Evolutionary conservation across 1,140 invertebrate genomes (phyloP).

Genomic region (Aporrectodea caliginosa): DNA sequence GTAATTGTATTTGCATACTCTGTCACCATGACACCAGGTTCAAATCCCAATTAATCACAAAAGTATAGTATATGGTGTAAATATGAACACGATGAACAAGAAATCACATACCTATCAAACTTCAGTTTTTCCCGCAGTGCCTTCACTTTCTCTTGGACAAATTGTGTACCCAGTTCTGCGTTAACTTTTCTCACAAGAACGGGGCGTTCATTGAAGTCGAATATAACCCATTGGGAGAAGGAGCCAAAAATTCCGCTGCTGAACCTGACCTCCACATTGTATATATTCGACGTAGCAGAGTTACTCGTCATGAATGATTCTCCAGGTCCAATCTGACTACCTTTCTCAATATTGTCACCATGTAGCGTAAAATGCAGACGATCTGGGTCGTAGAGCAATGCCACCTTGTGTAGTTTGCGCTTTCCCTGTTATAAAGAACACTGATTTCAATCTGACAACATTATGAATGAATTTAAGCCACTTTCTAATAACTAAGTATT

Average conservation of each 20-base stretch:
- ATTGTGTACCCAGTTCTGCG: slow-evolving; percentile 68
- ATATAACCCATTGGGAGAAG: slow-evolving; percentile 73
- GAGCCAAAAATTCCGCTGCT: slow-evolving; percentile 67
- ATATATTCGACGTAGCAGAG: slow-evolving; percentile 10
- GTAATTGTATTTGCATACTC: too few relatives aligned
- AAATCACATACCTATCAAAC: slow-evolving; percentile 39
- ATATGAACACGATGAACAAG: neutral
- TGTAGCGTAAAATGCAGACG: slow-evolving; percentile 45
- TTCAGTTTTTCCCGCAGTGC: slow-evolving; percentile 41
- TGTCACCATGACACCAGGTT: too few relatives aligned
- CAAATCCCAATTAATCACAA: too few relatives aligned
- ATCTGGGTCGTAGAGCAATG: slow-evolving; percentile 47
- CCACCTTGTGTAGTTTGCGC: slow-evolving; percentile 38
- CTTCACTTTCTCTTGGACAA: slow-evolving; percentile 42
- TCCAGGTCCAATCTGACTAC: slow-evolving; percentile 42
- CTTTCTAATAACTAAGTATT: too few relatives aligned
- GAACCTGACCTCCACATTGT: slow-evolving; percentile 41
- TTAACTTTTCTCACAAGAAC: slow-evolving; percentile 69
- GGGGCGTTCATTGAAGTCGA: slow-evolving; percentile 72
- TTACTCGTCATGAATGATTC: slow-evolving; percentile 34
- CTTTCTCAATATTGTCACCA: slow-evolving; percentile 20
- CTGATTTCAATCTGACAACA: too few relatives aligned
- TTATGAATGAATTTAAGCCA: too few relatives aligned
- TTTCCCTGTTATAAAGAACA: slow-evolving; percentile 10
- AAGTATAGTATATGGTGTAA: too few relatives aligned